These are phyloP conservation scores for Puntigrus tetrazona DNA, from an alignment of 2,113 vertebrate species.

Conservation along the genomic window DNA sequence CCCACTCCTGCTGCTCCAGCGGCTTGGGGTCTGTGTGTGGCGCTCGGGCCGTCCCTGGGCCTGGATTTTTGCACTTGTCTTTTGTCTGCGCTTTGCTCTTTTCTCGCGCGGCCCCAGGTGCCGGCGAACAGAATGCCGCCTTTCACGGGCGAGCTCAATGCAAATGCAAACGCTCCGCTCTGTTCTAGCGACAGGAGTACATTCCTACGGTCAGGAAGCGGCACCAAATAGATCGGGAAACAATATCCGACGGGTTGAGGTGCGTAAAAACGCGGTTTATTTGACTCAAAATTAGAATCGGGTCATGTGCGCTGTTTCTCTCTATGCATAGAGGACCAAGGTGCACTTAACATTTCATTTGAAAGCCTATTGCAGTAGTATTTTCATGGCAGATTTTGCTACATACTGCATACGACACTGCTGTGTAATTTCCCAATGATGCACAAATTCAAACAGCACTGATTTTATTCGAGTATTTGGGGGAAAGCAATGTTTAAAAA, in stretches of 20 bases:
- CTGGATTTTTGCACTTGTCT: constrained; percentile 70
- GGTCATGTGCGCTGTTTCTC: neutral
- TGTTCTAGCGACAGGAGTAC: constrained; percentile 67
- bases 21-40: constrained; percentile 74
- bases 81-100: constrained; percentile 75
- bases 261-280: neutral
- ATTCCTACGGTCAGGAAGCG: constrained; percentile 68
- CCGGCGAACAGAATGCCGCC: constrained; percentile 68
- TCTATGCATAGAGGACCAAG: neutral
- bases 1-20: constrained; percentile 73
- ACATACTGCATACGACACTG: no score
- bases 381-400: neutral
- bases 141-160: constrained; percentile 68
- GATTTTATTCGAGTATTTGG: no score
- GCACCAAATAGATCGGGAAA: constrained; percentile 56
- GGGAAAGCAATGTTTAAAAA: no score
- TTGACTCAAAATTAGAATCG: neutral
- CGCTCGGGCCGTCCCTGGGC: constrained; percentile 62
- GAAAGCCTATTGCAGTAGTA: neutral
- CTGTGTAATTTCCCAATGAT: no score
- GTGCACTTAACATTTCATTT: neutral
- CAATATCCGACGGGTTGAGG: neutral
- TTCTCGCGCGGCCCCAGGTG: constrained; percentile 69
- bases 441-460: no score
- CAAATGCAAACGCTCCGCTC: constrained; percentile 72